Percentiles rank a stretch among this genome's conserved stretches.
Conservation (phyloP, 2,888 invertebrate genomes). For the Hypomecis atomaria region DNA sequence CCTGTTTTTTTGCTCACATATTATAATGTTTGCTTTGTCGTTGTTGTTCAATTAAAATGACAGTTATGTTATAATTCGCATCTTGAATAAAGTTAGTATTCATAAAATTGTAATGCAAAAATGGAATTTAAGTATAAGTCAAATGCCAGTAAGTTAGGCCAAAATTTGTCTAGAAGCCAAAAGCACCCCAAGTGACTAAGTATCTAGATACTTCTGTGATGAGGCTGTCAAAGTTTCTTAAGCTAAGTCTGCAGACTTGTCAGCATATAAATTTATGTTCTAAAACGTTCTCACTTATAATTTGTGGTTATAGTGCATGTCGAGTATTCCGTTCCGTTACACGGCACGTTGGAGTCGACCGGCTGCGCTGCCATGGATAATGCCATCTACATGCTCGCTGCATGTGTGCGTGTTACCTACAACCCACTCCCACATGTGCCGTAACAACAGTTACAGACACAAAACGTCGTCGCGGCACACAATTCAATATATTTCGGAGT, state of each 20-base stretch:
- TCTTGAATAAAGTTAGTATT: constrained; percentile 32
- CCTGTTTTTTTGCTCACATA: constrained; percentile 52
- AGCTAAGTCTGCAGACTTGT: constrained; percentile 52
- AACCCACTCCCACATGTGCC: constrained; percentile 63
- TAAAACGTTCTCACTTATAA: constrained; percentile 84
- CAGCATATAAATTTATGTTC: constrained; percentile 73
- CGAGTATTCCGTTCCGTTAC: constrained; percentile 82
- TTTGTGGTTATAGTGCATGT: constrained; percentile 83
- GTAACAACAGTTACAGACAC: constrained; percentile 75
- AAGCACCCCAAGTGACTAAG: neutral
- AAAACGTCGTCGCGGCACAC: constrained; percentile 79
- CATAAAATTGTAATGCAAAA: neutral
- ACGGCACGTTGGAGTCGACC: constrained; percentile 72
- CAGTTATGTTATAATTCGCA: constrained; percentile 31
- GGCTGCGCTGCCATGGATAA: constrained; percentile 66
- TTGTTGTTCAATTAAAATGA: constrained; percentile 32
- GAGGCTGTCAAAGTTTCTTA: constrained; percentile 18
- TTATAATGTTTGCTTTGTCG: constrained; percentile 38
- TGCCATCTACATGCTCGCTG: constrained; percentile 53
- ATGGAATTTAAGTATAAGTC: too few species aligned
- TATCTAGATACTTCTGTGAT: constrained; percentile 6
- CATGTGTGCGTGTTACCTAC: constrained; percentile 18
- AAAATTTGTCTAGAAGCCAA: neutral
- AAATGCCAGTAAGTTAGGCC: too few species aligned
- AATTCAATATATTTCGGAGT: constrained; percentile 84